Evolutionary conservation across 1,140 invertebrate genomes (phyloP).

Genomic region (Notospermus geniculatus): DNA sequence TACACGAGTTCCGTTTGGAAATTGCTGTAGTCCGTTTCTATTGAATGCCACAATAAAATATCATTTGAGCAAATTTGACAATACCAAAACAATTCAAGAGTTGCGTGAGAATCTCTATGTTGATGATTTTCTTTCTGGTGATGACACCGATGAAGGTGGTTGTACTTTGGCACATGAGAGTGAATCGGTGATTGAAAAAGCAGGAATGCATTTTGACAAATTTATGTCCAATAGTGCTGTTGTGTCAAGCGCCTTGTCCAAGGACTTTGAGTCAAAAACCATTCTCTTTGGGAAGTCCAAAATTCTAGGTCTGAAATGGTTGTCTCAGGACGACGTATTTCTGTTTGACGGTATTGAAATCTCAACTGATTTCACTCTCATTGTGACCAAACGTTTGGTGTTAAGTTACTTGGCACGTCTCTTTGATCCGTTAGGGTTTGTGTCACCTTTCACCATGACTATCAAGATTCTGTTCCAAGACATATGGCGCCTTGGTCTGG

Average conservation of each 20-base stretch:
- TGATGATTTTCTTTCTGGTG: slow-evolving; percentile 56
- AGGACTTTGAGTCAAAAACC: background rate
- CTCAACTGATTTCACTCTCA: background rate
- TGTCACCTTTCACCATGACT: background rate
- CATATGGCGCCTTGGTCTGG: background rate
- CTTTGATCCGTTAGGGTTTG: slow-evolving; percentile 9
- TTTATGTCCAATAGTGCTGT: background rate
- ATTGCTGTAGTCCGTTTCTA: slow-evolving; percentile 14
- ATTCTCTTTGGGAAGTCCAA: background rate
- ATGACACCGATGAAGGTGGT: slow-evolving; percentile 41
- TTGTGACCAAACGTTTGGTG: background rate
- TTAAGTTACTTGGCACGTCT: background rate
- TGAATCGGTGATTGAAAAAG: background rate
- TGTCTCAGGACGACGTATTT: background rate
- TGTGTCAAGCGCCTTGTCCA: background rate
- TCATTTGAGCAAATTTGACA: slow-evolving; percentile 37
- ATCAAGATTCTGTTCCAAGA: slow-evolving; percentile 1
- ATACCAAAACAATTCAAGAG: slow-evolving; percentile 25
- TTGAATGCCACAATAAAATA: slow-evolving; percentile 13
- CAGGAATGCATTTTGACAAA: background rate
- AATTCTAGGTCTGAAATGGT: slow-evolving; percentile 4
- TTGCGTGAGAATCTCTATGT: slow-evolving; percentile 53
- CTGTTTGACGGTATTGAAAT: background rate
- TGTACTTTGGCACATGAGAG: slow-evolving; percentile 20
- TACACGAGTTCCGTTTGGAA: slow-evolving; percentile 17